Evolutionary conservation across 2,888 invertebrate species (phyloP), one percentile per base, ranked within the genome.

Genomic region (Synanthedon myopaeformis): DNA sequence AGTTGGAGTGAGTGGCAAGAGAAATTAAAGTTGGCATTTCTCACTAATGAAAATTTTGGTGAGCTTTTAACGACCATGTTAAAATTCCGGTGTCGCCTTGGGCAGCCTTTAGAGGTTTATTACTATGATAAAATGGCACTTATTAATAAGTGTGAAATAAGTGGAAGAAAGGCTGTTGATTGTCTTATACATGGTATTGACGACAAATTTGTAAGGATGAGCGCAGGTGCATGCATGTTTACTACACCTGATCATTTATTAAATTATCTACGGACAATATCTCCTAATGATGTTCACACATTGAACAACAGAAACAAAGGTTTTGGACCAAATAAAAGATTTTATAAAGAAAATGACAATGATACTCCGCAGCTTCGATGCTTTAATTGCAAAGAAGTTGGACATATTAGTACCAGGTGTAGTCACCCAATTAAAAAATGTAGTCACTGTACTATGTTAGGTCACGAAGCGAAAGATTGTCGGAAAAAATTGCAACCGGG

Each of bases 1-100:
- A 57, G 57, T 6, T 65, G 64, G 63, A 17, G 48, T 11, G 59
- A 66, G 45, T 66, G 63, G 63, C 55, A 49, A 19, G 41, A 48
- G 41, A 61, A 61, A 54, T 45, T 63, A 53, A 59, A 59, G 35
- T 14, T 48, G 42, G 58, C 60, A 13, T 64, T 65, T 57, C 60
- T 58, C 2, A 59, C 59, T 1, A 62, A 58, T 51, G 60, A 57
- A 52, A 62, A 59, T 54, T 62, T 57, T 53, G 60, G 56, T 14
- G 59, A 58, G 52, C 35, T 60, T 12, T 53, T 62, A 41, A 52
- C 53, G 1, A 41, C 23, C 1, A 60, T 60, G 62, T 54, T 62
- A 45, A 55, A 54, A 41, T 8, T 59, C n/a, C 53, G 59, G 1
- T 60, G 60, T 53, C 58, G 51, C 35, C 53, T 61, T 48, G 62